phyloP scores from a whole-genome alignment of 2,888 invertebrate genomes.

The Spicauda simplicius region DNA sequence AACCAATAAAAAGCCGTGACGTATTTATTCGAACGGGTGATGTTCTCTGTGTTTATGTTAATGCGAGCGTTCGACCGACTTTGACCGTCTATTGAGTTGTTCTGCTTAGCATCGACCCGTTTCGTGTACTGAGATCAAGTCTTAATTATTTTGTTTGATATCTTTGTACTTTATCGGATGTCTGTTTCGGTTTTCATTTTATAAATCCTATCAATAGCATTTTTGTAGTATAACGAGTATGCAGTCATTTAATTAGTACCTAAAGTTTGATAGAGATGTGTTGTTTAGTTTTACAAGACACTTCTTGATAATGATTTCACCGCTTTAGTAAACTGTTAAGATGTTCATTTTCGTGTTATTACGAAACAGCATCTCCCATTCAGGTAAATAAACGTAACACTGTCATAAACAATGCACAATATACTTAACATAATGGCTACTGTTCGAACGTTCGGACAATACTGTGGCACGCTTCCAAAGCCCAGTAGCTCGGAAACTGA shows the following conservation, averaged over 20 bases:
- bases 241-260: too few relatives aligned
- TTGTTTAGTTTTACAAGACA: too few relatives aligned
- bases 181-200: too few relatives aligned
- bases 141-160: constrained; percentile 62
- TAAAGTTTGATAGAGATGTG: too few relatives aligned
- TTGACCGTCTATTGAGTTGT: constrained; percentile 72
- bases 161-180: not conserved
- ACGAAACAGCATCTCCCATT: constrained; percentile 8
- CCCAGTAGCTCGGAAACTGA: constrained; percentile 46
- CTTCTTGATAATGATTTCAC: too few relatives aligned
- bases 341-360: not conserved
- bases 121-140: constrained; percentile 50
- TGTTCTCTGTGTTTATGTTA: constrained; percentile 76
- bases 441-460: constrained; percentile 53
- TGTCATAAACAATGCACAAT: constrained; percentile 46
- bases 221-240: too few relatives aligned
- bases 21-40: constrained; percentile 49
- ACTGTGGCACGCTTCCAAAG: constrained; percentile 48
- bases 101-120: constrained; percentile 50
- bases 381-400: constrained; percentile 34
- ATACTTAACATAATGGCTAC: constrained; percentile 63
- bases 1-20: constrained; percentile 9
- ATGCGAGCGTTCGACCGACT: constrained; percentile 59
- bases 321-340: too few relatives aligned
- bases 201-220: too few relatives aligned